phyloP scores from a whole-genome alignment of 2,888 invertebrate species.

The Ectemnius continuus region DNA sequence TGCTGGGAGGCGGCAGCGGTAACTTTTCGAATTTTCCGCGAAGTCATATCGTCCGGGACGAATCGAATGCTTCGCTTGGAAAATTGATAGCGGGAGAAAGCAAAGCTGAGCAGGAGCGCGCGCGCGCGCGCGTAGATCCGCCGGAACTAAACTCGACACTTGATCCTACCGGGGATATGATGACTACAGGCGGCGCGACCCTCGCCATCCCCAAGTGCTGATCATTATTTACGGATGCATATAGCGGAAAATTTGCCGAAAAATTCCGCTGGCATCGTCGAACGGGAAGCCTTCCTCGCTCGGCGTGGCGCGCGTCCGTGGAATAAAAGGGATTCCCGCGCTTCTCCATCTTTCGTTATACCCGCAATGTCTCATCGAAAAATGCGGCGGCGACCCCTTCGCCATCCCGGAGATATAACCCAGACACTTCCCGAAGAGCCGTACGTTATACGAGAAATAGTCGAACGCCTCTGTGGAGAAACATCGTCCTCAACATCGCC shows the following conservation, averaged over 20 bases:
- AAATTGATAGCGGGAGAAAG: constrained; percentile 1
- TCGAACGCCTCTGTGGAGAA: constrained; percentile 33
- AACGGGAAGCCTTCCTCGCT: constrained; percentile 4
- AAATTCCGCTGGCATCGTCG: constrained; percentile 7
- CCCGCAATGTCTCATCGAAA: constrained; percentile 61
- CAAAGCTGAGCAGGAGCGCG: not conserved
- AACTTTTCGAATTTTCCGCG: not conserved
- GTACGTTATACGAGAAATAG: constrained; percentile 71
- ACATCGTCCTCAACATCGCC: constrained; percentile 7
- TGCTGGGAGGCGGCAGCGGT: not conserved
- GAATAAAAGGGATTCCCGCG: constrained; percentile 4
- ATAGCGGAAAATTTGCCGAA: constrained; percentile 9
- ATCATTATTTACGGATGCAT: constrained; percentile 6
- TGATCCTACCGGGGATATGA: not conserved
- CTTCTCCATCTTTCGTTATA: constrained; percentile 54
- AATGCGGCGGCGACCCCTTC: constrained; percentile 30
- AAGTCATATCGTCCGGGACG: not conserved
- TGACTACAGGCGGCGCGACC: not conserved
- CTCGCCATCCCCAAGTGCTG: not conserved
- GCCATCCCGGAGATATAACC: constrained; percentile 62
- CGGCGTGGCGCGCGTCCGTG: constrained; percentile 6
- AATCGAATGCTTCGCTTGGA: not conserved
- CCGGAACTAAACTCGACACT: constrained; percentile 3
- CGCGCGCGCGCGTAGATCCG: not conserved
- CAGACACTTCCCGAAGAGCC: constrained; percentile 68